phyloP scores from a whole-genome alignment of 2,888 invertebrate genomes.

The Argyra leucocephala region DNA sequence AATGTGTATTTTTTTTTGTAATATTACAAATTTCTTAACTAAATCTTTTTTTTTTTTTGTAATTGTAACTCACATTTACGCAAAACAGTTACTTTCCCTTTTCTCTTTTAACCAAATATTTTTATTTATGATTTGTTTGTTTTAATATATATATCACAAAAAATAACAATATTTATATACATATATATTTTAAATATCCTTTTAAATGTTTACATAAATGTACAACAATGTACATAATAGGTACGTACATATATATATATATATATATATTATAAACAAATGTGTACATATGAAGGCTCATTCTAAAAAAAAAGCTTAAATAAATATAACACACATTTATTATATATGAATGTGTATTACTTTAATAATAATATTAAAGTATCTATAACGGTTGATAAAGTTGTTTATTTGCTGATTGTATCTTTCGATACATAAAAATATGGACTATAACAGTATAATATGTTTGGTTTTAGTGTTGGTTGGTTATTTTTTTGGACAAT shows the following conservation, averaged over 20 bases:
- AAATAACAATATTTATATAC: not conserved
- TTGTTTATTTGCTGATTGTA: slow-evolving; percentile 10
- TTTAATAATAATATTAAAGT: not conserved
- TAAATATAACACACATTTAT: too few relatives aligned
- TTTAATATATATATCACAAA: not conserved
- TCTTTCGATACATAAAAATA: slow-evolving; percentile 7
- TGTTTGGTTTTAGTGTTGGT: not conserved
- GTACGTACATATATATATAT: not conserved
- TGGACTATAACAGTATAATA: not conserved
- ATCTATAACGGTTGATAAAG: slow-evolving; percentile 8
- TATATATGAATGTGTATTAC: too few relatives aligned
- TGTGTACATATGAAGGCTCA: too few relatives aligned
- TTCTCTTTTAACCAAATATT: slow-evolving; percentile 2
- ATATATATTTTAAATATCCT: not conserved
- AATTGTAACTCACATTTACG: not conserved
- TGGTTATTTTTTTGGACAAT: not conserved
- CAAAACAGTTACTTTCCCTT: not conserved
- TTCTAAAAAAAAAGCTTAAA: too few relatives aligned
- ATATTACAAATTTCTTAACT: too few relatives aligned
- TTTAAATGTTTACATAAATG: not conserved
- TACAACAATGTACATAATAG: not conserved
- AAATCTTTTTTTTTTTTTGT: too few relatives aligned
- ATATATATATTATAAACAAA: not conserved
- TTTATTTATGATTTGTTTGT: slow-evolving; percentile 6
- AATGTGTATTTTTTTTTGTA: too few relatives aligned